A percentile compares a stretch with the other conserved stretches of the same genome.
Conservation (phyloP, 2,113 vertebrate species). For the Puntigrus tetrazona region DNA sequence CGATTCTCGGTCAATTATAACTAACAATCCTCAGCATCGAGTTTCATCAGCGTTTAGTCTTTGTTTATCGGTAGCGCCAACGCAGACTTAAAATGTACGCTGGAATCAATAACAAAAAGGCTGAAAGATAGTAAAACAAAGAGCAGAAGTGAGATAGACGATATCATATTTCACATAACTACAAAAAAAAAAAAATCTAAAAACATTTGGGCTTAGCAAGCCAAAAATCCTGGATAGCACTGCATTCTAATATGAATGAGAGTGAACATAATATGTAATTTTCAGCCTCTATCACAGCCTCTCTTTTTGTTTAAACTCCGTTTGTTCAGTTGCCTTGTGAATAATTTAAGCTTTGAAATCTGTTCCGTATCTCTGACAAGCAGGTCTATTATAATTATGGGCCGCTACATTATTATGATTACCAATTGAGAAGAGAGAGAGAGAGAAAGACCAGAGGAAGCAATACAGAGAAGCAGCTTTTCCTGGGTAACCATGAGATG, state of each 20-base stretch:
- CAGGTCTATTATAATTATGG: slow-evolving; percentile 70
- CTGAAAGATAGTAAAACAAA: neutral
- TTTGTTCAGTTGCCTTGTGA: slow-evolving; percentile 68
- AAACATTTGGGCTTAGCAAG: slow-evolving; percentile 56
- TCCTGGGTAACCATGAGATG: slow-evolving; percentile 43
- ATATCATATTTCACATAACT: neutral
- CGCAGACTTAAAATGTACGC: neutral
- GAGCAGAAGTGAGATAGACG: neutral
- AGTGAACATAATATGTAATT: slow-evolving; percentile 57
- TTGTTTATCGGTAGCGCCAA: neutral
- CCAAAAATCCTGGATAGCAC: slow-evolving; percentile 45
- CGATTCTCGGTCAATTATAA: slow-evolving; percentile 3
- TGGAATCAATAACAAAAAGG: neutral
- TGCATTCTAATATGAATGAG: slow-evolving; percentile 59
- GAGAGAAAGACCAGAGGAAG: slow-evolving; percentile 22
- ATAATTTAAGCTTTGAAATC: slow-evolving; percentile 70
- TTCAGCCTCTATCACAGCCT: slow-evolving; percentile 62
- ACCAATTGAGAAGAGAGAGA: slow-evolving; percentile 64
- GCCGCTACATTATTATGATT: slow-evolving; percentile 69
- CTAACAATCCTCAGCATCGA: neutral
- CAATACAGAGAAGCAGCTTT: slow-evolving; percentile 38
- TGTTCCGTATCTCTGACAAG: slow-evolving; percentile 68
- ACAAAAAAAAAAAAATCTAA: neutral
- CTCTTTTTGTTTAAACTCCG: slow-evolving; percentile 66
- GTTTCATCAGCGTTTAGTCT: slow-evolving; percentile 36